Percentiles rank a stretch among this genome's conserved stretches.
These are phyloP conservation scores for Harpegnathos saltator DNA, from an alignment of 1,140 invertebrate genomes.

Conservation along the genomic window DNA sequence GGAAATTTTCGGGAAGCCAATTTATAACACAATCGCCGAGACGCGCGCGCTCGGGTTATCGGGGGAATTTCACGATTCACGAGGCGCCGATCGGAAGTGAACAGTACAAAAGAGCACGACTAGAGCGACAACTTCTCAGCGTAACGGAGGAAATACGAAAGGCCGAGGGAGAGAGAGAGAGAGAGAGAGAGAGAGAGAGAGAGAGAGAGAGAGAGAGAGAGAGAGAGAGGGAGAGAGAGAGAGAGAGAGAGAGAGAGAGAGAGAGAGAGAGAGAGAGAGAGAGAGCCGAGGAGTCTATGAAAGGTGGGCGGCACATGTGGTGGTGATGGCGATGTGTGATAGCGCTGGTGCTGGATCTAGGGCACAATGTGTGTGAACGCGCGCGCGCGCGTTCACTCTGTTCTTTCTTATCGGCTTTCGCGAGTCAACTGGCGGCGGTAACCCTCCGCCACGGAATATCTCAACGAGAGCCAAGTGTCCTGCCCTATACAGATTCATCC, in stretches of 20 bases:
- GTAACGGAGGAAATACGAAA: constrained; percentile 1
- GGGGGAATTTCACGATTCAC: neutral
- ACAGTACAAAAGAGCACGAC: constrained; percentile 25
- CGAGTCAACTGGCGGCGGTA: constrained; percentile 26
- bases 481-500: neutral
- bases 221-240: too few relatives aligned
- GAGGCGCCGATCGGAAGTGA: neutral
- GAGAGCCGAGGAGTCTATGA: constrained; percentile 39
- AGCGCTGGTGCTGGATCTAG: neutral
- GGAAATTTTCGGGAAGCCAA: neutral
- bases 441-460: constrained; percentile 57
- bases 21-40: constrained; percentile 14
- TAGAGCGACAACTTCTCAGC: neutral
- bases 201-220: too few relatives aligned
- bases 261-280: too few relatives aligned
- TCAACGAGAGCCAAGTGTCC: constrained; percentile 52
- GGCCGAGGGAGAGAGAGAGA: too few relatives aligned
- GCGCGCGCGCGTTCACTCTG: constrained; percentile 34
- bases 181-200: neutral
- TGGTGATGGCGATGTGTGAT: too few relatives aligned
- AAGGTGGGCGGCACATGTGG: neutral
- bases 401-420: constrained; percentile 65
- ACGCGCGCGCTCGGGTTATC: neutral
- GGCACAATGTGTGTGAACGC: constrained; percentile 50
- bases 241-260: too few relatives aligned